Conservation (phyloP, 2,888 invertebrate species). For the Macrophya alboannulata region DNA sequence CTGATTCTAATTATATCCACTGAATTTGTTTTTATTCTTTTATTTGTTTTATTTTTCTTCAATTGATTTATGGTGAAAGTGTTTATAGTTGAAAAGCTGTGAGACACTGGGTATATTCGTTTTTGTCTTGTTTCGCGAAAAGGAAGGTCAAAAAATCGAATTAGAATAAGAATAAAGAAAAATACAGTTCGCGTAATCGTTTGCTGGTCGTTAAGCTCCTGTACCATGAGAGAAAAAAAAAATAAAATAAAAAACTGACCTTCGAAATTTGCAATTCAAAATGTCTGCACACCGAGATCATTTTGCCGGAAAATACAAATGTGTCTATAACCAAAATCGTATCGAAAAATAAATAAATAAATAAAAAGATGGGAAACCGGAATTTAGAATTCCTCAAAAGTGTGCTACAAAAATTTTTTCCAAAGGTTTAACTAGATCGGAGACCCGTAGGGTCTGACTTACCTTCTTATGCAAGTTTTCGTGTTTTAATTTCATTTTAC, state of each 20-base stretch:
- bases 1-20: no score
- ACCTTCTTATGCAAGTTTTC: not conserved
- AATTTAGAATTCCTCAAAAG: not conserved
- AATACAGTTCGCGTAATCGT: not conserved
- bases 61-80: not conserved
- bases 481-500: not conserved
- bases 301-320: not conserved
- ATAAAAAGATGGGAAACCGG: not conserved
- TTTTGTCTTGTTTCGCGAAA: not conserved
- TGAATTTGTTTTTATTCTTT: not conserved
- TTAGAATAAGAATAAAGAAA: slow-evolving; percentile 7
- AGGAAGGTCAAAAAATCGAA: slow-evolving; percentile 2
- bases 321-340: not conserved
- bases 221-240: not conserved
- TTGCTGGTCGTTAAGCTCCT: not conserved
- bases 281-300: not conserved
- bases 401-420: not conserved
- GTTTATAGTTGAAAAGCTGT: not conserved
- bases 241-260: not conserved
- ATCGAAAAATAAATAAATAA: not conserved
- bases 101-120: not conserved
- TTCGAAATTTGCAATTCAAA: slow-evolving; percentile 21
- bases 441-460: not conserved
- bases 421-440: not conserved
- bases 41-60: not conserved